Evolutionary conservation across 2,888 invertebrate genomes (phyloP).

Genomic region (Ametastegia equiseti): DNA sequence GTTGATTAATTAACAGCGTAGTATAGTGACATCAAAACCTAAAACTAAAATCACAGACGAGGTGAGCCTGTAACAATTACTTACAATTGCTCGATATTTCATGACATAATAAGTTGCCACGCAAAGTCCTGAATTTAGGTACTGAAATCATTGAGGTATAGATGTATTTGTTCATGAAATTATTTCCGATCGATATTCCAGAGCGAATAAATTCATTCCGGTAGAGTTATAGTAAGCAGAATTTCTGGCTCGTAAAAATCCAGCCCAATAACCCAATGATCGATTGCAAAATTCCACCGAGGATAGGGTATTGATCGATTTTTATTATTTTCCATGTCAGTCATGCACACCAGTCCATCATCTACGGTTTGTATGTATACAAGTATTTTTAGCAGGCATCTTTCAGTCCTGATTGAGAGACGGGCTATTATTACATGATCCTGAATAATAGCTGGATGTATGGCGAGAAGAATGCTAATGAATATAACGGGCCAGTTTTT

Average conservation of each 20-base stretch:
- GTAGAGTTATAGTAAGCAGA: no score
- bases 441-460: not conserved
- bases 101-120: not conserved
- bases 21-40: no score
- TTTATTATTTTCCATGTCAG: conserved; percentile 20
- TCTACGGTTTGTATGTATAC: not conserved
- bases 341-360: not conserved
- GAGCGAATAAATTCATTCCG: no score
- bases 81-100: not conserved
- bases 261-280: no score
- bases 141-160: no score
- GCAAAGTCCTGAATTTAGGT: no score
- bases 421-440: conserved; percentile 22
- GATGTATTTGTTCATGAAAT: no score
- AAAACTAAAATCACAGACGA: not conserved
- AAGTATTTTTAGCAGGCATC: not conserved
- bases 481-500: not conserved
- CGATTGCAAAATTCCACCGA: not conserved
- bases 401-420: not conserved
- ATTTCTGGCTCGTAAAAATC: no score
- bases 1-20: conserved; percentile 15
- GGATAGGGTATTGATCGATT: not conserved
- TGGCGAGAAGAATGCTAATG: conserved; percentile 5
- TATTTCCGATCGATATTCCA: no score
- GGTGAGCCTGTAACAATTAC: not conserved